Percentiles rank a stretch among this genome's conserved stretches.
Conservation (phyloP, 1,140 invertebrate species). For the Sitobion miscanthi region DNA sequence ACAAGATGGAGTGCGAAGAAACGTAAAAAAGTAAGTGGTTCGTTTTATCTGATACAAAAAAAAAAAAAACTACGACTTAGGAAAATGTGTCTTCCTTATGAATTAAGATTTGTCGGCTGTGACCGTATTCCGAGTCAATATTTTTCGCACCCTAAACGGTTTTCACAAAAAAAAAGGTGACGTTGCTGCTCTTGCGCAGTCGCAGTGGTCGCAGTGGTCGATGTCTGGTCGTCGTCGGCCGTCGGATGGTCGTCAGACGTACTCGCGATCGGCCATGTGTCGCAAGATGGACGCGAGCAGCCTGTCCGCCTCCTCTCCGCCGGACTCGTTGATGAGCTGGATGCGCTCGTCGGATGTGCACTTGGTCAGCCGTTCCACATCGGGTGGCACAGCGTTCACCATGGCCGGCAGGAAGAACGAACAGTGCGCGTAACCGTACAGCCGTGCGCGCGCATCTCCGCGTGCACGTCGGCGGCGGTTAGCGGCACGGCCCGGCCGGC, state of each 20-base stretch:
- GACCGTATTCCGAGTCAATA: not conserved
- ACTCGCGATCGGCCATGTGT: conserved; percentile 57
- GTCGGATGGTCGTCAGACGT: conserved; percentile 34
- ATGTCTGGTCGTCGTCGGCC: too few relatives aligned
- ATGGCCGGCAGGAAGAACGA: conserved; percentile 61
- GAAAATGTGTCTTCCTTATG: not conserved
- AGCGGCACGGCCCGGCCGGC: not conserved
- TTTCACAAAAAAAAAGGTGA: not conserved
- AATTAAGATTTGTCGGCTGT: not conserved
- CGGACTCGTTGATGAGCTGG: conserved; percentile 60
- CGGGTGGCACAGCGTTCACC: conserved; percentile 42
- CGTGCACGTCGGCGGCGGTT: conserved; percentile 60
- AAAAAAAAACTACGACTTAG: not conserved
- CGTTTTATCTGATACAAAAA: not conserved
- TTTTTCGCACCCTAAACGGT: not conserved
- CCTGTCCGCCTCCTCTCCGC: conserved; percentile 64
- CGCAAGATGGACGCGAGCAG: conserved; percentile 63
- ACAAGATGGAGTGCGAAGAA: not conserved
- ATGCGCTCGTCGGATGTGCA: conserved; percentile 63
- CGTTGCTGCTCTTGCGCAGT: not conserved
- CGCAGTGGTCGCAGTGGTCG: too few relatives aligned
- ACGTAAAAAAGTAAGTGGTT: not conserved
- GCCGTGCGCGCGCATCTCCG: conserved; percentile 61
- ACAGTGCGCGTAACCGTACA: conserved; percentile 62
- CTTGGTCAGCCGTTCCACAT: conserved; percentile 60